These are phyloP conservation scores for Noctua janthina DNA, from an alignment of 2,888 invertebrate species.

Conservation along the genomic window DNA sequence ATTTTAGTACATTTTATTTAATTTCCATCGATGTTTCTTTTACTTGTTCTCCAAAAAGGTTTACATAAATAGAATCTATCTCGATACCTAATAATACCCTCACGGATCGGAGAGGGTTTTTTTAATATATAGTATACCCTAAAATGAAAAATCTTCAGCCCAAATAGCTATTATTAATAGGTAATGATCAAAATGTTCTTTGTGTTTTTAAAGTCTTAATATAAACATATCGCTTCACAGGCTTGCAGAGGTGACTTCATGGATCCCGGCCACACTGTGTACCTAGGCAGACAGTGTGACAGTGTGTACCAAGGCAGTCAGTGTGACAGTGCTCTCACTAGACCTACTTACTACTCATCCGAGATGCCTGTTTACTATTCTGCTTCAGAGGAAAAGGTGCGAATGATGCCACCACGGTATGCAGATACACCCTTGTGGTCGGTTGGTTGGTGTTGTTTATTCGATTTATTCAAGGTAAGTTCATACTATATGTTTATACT, in stretches of 20 bases:
- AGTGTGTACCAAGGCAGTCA: neutral
- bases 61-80: no score
- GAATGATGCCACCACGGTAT: neutral
- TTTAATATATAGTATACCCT: no score
- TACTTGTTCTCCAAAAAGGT: no score
- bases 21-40: no score
- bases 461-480: conserved; percentile 15
- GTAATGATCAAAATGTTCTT: no score
- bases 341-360: neutral
- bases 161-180: no score
- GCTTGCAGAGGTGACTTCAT: conserved; percentile 35
- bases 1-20: no score
- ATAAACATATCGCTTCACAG: neutral
- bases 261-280: conserved; percentile 30
- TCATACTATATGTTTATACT: neutral
- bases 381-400: neutral
- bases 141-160: no score
- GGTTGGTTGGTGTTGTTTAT: neutral
- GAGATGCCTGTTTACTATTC: neutral
- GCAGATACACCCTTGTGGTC: neutral
- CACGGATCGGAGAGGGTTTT: no score
- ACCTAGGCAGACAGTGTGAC: neutral
- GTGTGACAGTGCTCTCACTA: no score
- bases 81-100: no score
- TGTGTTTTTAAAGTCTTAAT: no score